These are phyloP conservation scores for Synanthedon tipuliformis DNA, from an alignment of 2,888 invertebrate genomes.

Conservation along the genomic window DNA sequence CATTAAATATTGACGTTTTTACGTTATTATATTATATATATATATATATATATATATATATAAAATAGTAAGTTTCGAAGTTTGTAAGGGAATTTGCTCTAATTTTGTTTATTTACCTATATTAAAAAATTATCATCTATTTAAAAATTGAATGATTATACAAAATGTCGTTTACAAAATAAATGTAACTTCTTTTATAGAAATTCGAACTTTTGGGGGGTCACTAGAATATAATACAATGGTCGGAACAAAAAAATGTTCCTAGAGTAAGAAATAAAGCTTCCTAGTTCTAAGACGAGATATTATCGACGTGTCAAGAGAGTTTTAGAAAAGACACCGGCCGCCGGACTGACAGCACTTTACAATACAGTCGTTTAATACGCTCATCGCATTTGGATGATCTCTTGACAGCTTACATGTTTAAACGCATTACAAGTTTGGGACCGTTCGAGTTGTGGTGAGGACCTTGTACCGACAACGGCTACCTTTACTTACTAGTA, in stretches of 20 bases:
- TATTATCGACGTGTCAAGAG: constrained; percentile 31
- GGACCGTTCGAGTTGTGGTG: background rate
- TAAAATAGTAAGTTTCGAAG: too few relatives aligned
- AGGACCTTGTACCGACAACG: background rate
- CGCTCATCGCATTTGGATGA: constrained; percentile 58
- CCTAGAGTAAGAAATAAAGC: constrained; percentile 29
- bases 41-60: too few relatives aligned
- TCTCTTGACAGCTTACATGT: constrained; percentile 52
- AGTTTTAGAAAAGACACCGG: constrained; percentile 41
- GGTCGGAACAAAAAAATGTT: too few relatives aligned
- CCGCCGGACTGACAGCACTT: constrained; percentile 45
- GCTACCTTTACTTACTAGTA: background rate
- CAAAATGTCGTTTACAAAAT: constrained; percentile 26
- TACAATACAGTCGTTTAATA: constrained; percentile 66
- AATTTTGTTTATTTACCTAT: too few relatives aligned
- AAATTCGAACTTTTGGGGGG: constrained; percentile 9
- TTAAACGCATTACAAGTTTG: constrained; percentile 3
- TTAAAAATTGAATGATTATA: background rate
- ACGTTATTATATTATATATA: too few relatives aligned
- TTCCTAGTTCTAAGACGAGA: constrained; percentile 44
- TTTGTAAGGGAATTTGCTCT: too few relatives aligned
- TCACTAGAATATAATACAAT: too few relatives aligned
- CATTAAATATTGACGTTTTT: too few relatives aligned
- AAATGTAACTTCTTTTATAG: constrained; percentile 20
- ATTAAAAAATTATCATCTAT: too few relatives aligned